Base-by-base conservation (phyloP, 2,113 vertebrate genomes). In the Tragelaphus strepsiceros region DNA sequence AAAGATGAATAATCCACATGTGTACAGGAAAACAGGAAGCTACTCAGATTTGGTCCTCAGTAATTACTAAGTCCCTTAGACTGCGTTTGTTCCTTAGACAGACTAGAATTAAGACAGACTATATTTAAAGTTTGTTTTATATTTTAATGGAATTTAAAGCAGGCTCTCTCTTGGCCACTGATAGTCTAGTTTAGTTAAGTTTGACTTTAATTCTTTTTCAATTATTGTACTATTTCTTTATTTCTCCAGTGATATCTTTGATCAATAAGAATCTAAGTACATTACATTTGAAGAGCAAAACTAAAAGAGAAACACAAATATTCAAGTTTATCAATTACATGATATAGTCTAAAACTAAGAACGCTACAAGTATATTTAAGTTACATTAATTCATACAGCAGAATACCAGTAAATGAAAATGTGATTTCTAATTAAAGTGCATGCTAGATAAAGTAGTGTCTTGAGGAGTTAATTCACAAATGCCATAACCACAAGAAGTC, bases 71-170 rank as follows among this genome's bases (percentile, higher is more conserved):
- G 24, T 81, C 67, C 19, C 19, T 22, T 39, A 71, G n/a, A 39
- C 19, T 22, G 67, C 5, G 14, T 11, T 5, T 77, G 5, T 62
- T 53, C 19, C 67, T 71, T 71, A 64, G 62, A 95, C 3, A 74
- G 22, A 59, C 7, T 7, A 54, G 51, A 74, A 93, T 32, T 77
- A 43, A 71, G 71, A 35, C 15, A 19, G 64, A 35, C 9, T 16
- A 24, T 43, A 77, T 14, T 77, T 56, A 51, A 14, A 3, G 83
- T 92, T 46, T 62, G 30, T 43, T 88, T 51, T 67, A 59, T 71
- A 91, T 91, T 97, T 93, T 35, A 93, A 77, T 67, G 64, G 39
- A 90, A 97, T 82, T 86, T 67, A 94, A n/a, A 53, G 46, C 7
- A 93, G 49, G n/a, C 16, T 92, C 32, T 24, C 85, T 97, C 54